A percentile compares a stretch with the other conserved stretches of the same genome.
These are phyloP conservation scores for Sylvia atricapilla DNA, from an alignment of 2,113 vertebrate species.

Conservation along the genomic window DNA sequence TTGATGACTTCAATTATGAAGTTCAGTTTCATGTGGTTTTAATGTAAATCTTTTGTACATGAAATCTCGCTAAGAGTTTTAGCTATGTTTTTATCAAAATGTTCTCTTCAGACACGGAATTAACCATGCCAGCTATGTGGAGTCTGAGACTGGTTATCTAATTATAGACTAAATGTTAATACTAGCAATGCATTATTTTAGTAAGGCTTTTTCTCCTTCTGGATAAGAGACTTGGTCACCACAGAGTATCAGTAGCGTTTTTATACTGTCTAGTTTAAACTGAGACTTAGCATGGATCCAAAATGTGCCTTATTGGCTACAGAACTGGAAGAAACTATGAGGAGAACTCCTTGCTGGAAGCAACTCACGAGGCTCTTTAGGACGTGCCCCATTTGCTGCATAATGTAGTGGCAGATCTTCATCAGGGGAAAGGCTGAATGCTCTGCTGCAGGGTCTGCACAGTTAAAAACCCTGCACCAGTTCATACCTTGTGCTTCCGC, in stretches of 20 bases:
- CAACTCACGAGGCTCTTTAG: not conserved
- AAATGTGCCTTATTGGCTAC: not conserved
- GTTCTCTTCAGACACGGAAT: slow-evolving; percentile 49
- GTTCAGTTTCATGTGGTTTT: slow-evolving; percentile 72
- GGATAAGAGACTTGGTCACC: not conserved
- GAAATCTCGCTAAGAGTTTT: slow-evolving; percentile 65
- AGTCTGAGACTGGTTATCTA: slow-evolving; percentile 9
- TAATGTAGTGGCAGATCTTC: not conserved
- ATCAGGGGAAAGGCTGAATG: not conserved
- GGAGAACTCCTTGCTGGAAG: not conserved
- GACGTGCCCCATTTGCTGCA: not conserved
- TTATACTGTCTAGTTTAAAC: not conserved
- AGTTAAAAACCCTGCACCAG: not conserved
- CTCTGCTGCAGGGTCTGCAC: not conserved
- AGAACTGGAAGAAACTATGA: not conserved
- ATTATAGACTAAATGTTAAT: not conserved
- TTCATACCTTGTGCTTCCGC: rapidly evolving
- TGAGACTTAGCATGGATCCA: not conserved
- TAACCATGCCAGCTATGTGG: slow-evolving; percentile 51
- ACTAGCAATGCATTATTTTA: not conserved
- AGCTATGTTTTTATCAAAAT: slow-evolving; percentile 60
- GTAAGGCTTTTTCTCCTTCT: not conserved
- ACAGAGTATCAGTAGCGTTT: slow-evolving; percentile 20
- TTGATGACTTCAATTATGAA: slow-evolving; percentile 63
- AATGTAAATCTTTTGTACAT: slow-evolving; percentile 82